phyloP scores from a whole-genome alignment of 2,113 vertebrate genomes.

The Phalacrocorax aristotelis region DNA sequence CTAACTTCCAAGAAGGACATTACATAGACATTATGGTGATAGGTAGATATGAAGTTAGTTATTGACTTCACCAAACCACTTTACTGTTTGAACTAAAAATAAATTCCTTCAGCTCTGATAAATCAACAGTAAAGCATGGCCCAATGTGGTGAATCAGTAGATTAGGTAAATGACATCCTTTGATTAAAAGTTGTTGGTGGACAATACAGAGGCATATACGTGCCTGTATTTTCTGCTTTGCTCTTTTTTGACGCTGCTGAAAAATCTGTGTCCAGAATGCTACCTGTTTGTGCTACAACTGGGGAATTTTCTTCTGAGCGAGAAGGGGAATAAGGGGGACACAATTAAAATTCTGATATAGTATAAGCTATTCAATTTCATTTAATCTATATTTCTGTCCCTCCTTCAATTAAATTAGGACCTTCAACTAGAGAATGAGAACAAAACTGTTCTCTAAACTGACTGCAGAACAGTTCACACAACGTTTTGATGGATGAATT shows the following conservation, averaged over 20 bases:
- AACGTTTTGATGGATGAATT: background rate
- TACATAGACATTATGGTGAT: background rate
- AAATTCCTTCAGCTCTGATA: background rate
- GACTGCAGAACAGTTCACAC: background rate
- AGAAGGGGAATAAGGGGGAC: background rate
- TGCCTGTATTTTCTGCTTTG: background rate
- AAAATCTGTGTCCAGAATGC: background rate
- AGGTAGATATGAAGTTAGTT: background rate
- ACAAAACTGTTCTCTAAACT: background rate
- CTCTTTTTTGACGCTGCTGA: background rate
- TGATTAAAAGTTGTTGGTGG: background rate
- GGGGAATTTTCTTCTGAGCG: fast-evolving
- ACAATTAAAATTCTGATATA: background rate
- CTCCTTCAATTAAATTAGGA: background rate
- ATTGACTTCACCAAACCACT: background rate
- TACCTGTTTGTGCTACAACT: background rate
- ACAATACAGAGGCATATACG: background rate
- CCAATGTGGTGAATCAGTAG: background rate
- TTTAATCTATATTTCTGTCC: background rate
- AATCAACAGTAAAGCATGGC: background rate
- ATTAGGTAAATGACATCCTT: background rate
- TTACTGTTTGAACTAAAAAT: background rate
- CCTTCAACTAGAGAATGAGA: background rate
- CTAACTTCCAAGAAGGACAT: background rate
- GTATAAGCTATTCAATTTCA: background rate